Conservation (phyloP, 2,113 vertebrate species). For the Leptocoma aspasia region DNA sequence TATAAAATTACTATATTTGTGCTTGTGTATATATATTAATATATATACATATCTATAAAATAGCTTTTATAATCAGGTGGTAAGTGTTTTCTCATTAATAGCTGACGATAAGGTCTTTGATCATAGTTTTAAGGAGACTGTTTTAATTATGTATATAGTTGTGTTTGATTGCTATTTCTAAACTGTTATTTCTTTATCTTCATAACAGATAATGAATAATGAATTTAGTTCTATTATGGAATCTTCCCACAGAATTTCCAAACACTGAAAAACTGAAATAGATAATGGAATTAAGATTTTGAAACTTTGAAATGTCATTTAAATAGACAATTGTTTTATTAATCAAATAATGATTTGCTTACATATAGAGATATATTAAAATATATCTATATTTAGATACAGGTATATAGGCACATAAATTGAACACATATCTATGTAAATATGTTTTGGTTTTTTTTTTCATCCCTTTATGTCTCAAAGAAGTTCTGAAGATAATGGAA, state of each 20-base stretch:
- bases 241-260: neutral
- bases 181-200: neutral
- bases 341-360: neutral
- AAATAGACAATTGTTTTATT: neutral
- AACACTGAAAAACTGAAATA: neutral
- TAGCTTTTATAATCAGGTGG: neutral
- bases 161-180: neutral
- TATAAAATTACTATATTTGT: neutral
- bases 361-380: neutral
- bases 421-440: neutral
- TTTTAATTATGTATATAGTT: neutral
- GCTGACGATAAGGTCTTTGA: neutral
- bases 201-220: neutral
- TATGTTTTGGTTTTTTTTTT: accelerated
- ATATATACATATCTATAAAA: neutral
- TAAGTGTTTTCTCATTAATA: neutral
- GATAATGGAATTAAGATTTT: neutral
- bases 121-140: neutral
- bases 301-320: neutral
- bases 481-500: neutral
- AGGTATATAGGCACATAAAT: neutral
- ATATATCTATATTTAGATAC: neutral
- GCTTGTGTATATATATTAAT: neutral
- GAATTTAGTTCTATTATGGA: neutral
- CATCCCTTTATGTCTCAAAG: neutral